Evolutionary conservation across 2,888 invertebrate species (phyloP), one percentile per base, ranked within the genome.

Genomic region (Tenthredo notha): DNA sequence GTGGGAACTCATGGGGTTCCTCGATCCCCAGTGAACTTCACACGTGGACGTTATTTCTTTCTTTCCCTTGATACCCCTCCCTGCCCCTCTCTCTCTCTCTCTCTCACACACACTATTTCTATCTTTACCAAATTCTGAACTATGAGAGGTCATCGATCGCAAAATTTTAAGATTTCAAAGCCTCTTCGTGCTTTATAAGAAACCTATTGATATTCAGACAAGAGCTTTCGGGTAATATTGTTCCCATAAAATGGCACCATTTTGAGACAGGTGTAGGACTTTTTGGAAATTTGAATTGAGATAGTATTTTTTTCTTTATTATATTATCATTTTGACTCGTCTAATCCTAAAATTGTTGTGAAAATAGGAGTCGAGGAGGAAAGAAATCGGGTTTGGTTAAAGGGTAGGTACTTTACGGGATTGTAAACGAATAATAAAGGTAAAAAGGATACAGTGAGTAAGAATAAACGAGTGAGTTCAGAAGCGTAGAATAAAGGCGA

Each of bases 11-110:
- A 10, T 47, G 88, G 91, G 91, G 90, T 90, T 89, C 89, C 84
- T 85, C 88, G 89, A 87, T 92, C 88, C 91, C 90, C 89, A 92
- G 92, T 90, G 92, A 92, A 92, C 89, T 87, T 61, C 61, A 58
- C 84, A 75, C 61, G 58, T 84, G 58, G 54, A 84, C 74, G n/a
- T 40, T 50, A n/a, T 75, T 21, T 25, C 25, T 54, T 54, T n/a
- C n/a, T 54, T 54, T 54, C 70, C 47, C 12, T n/a, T n/a, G 12
- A 18, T 12, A n/a, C n/a, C n/a, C n/a, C n/a, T n/a, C n/a, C n/a
- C n/a, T n/a, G n/a, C n/a, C n/a, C n/a, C 61, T 40, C 15, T 12
- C 58, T 37, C 21, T 18, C 29, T 33, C 33, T 58, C 47, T 12
- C 75, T 47, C 21, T 72, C 21, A n/a, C n/a, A n/a, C n/a, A n/a